Evolutionary conservation across 2,797 vertebrate species (phyloP).

Genomic region (Artibeus lituratus): DNA sequence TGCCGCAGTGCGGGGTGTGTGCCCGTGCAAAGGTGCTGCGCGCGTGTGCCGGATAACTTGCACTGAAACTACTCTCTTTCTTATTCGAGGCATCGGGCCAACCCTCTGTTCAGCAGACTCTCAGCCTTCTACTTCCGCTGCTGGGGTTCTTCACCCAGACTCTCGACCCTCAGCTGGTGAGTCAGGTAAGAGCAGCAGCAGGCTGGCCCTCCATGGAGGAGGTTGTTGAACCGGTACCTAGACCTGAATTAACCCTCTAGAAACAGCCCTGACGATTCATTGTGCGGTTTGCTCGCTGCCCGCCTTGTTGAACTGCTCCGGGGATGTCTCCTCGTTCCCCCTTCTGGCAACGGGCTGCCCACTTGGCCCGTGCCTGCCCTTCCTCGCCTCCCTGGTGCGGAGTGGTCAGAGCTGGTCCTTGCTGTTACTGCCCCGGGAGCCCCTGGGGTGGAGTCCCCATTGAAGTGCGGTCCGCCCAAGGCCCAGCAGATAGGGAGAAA

Average conservation of each 20-base stretch:
- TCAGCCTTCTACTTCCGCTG: constrained; percentile 87
- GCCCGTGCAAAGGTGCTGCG: background rate
- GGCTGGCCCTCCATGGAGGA: background rate
- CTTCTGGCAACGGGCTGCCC: background rate
- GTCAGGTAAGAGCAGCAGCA: constrained; percentile 85
- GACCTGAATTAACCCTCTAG: background rate
- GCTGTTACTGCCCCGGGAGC: background rate
- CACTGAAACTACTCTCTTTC: background rate
- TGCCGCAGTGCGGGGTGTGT: too few relatives aligned
- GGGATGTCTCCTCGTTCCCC: background rate
- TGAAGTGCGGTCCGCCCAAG: background rate
- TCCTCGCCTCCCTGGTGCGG: background rate
- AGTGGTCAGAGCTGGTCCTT: background rate
- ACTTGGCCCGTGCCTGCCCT: background rate
- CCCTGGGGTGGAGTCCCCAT: background rate
- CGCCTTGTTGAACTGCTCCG: background rate
- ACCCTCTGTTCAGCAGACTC: constrained; percentile 83
- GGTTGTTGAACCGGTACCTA: background rate
- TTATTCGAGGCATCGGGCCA: constrained; percentile 85
- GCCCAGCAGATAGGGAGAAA: background rate
- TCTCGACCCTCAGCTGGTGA: constrained; percentile 84
- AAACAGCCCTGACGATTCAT: background rate
- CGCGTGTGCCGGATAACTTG: background rate
- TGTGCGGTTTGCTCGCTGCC: background rate
- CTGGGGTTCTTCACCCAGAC: constrained; percentile 85